Conservation (phyloP, 2,113 vertebrate genomes). For the Okapia johnstoni region DNA sequence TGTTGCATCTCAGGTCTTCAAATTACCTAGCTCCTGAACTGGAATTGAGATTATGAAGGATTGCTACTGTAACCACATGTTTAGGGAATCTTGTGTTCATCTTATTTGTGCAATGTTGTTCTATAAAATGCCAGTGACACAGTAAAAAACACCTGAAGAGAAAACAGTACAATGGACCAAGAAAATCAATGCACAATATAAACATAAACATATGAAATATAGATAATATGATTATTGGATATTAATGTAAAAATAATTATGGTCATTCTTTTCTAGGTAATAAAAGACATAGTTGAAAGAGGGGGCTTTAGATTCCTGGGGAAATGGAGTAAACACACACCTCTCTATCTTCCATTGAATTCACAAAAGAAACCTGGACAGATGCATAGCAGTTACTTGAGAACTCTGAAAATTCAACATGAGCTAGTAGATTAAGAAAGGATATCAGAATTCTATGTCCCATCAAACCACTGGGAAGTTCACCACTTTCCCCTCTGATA, state of each 20-base stretch:
- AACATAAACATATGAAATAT: neutral
- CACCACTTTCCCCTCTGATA: neutral
- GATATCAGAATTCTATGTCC: neutral
- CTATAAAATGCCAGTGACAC: neutral
- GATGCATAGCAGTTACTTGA: neutral
- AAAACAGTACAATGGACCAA: neutral
- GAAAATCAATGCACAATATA: neutral
- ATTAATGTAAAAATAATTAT: neutral
- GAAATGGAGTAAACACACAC: neutral
- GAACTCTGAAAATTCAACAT: neutral
- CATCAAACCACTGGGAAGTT: neutral
- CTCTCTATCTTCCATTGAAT: neutral
- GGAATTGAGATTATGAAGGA: neutral
- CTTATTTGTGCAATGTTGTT: neutral
- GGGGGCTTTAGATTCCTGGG: neutral
- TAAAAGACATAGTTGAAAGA: neutral
- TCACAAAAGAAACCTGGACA: neutral
- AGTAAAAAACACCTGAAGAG: neutral
- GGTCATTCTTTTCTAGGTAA: neutral
- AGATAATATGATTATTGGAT: neutral
- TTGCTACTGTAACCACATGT: neutral
- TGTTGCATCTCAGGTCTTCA: neutral
- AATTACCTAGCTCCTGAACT: neutral
- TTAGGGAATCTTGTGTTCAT: neutral
- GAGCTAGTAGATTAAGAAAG: neutral